A percentile compares a stretch with the other conserved stretches of the same genome.
These are phyloP conservation scores for Tryphoninae sp. DNA, from an alignment of 2,888 invertebrate species.

Conservation along the genomic window DNA sequence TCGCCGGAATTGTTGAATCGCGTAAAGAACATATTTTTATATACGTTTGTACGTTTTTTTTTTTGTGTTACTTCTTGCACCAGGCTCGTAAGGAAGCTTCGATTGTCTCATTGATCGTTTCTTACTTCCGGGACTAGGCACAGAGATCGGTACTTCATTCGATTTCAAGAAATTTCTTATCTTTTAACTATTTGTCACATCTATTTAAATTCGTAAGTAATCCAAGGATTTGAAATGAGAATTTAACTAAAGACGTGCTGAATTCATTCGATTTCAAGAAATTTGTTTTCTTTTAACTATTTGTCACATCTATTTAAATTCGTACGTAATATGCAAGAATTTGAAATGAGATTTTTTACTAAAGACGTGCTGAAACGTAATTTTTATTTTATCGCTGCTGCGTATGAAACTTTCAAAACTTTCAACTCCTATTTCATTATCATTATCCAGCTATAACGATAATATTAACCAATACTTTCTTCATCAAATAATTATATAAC, in stretches of 20 bases:
- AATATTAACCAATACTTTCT: too few species aligned
- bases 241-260: not conserved
- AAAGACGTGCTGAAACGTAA: not conserved
- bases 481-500: too few species aligned
- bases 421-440: too few species aligned
- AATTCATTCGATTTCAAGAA: too few species aligned
- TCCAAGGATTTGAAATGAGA: not conserved
- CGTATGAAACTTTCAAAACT: too few species aligned
- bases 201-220: not conserved
- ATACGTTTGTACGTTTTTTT: not conserved
- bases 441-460: too few species aligned
- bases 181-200: not conserved
- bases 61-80: not conserved
- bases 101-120: constrained; percentile 39
- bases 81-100: constrained; percentile 18
- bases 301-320: constrained; percentile 2
- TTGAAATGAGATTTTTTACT: not conserved
- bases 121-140: not conserved
- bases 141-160: constrained; percentile 13
- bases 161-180: constrained; percentile 2
- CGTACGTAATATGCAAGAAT: not conserved
- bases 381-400: too few species aligned
- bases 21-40: not conserved
- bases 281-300: not conserved
- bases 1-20: constrained; percentile 38